Evolutionary conservation across 1,140 invertebrate species (phyloP).

Genomic region (Ceratoteleas bidentatus): DNA sequence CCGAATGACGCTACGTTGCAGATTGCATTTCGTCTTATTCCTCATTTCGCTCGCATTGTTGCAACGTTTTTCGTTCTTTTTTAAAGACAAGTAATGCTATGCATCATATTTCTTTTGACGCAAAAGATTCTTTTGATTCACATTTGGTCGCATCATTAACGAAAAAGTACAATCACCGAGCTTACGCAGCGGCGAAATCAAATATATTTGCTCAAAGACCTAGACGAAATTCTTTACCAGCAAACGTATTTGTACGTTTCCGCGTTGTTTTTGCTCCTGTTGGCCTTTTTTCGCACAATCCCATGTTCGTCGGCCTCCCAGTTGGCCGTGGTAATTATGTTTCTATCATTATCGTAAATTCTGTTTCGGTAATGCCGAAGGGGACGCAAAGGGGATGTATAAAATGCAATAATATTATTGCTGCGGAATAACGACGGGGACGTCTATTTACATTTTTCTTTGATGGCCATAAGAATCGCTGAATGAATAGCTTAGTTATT

Average conservation of each 20-base stretch:
- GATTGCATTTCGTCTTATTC: conserved; percentile 49
- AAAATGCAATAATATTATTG: conserved; percentile 36
- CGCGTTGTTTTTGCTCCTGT: conserved; percentile 2
- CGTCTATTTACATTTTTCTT: conserved; percentile 28
- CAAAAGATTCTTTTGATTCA: conserved; percentile 47
- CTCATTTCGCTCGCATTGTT: conserved; percentile 32
- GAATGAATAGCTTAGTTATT: conserved; percentile 29
- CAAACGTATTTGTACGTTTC: conserved; percentile 14
- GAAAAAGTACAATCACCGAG: conserved; percentile 43
- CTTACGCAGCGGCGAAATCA: conserved; percentile 34
- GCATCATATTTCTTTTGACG: conserved; percentile 51
- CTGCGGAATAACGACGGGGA: conserved; percentile 23
- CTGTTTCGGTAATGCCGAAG: conserved; percentile 23
- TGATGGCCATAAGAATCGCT: conserved; percentile 31
- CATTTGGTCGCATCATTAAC: conserved; percentile 57
- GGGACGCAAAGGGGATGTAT: conserved; percentile 22
- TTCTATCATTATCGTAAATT: conserved; percentile 42
- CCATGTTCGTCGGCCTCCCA: conserved; percentile 7
- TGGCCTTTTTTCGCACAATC: conserved; percentile 12
- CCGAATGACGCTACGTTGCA: conserved; percentile 40
- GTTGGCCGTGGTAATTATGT: conserved; percentile 25
- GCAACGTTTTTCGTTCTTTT: conserved; percentile 22
- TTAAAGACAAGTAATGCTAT: conserved; percentile 49
- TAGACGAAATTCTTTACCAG: conserved; percentile 16
- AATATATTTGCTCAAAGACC: conserved; percentile 55